phyloP scores from a whole-genome alignment of 1,140 invertebrate genomes.

The Teleogryllus occipitalis region DNA sequence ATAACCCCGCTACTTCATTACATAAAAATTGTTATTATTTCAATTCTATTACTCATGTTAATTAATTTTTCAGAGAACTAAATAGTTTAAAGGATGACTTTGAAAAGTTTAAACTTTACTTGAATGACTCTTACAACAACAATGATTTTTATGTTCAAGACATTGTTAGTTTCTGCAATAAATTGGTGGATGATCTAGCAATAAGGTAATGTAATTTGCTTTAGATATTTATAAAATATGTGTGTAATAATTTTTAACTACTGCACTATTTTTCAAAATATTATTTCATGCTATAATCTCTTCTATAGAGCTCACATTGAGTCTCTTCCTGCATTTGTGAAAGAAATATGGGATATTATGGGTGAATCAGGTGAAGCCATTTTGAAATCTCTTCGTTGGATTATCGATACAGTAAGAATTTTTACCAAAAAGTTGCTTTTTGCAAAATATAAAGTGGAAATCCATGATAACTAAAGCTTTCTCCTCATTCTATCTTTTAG shows the following conservation, averaged over 20 bases:
- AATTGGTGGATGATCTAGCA: conserved; percentile 65
- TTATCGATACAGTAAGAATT: conserved; percentile 52
- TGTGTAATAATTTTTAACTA: conserved; percentile 10
- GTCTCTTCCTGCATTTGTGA: conserved; percentile 64
- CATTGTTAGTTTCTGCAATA: conserved; percentile 55
- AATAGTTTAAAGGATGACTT: conserved; percentile 63
- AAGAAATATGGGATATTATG: conserved; percentile 74
- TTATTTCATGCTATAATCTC: neutral
- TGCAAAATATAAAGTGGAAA: neutral
- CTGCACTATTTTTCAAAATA: conserved; percentile 12
- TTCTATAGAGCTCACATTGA: conserved; percentile 56
- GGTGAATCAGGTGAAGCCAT: conserved; percentile 70
- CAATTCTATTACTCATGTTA: no score
- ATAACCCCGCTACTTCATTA: neutral
- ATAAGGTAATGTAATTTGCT: conserved; percentile 35
- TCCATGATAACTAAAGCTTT: neutral
- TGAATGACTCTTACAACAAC: conserved; percentile 65
- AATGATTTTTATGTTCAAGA: conserved; percentile 79
- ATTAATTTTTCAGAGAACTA: conserved; percentile 45
- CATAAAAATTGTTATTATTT: neutral
- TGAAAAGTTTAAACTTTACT: conserved; percentile 54
- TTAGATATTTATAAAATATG: conserved; percentile 4
- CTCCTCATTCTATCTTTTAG: conserved; percentile 27
- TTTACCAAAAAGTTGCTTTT: conserved; percentile 4
- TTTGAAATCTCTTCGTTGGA: conserved; percentile 61